These are phyloP conservation scores for Polymixis lichenea DNA, from an alignment of 2,888 invertebrate species.

Conservation along the genomic window DNA sequence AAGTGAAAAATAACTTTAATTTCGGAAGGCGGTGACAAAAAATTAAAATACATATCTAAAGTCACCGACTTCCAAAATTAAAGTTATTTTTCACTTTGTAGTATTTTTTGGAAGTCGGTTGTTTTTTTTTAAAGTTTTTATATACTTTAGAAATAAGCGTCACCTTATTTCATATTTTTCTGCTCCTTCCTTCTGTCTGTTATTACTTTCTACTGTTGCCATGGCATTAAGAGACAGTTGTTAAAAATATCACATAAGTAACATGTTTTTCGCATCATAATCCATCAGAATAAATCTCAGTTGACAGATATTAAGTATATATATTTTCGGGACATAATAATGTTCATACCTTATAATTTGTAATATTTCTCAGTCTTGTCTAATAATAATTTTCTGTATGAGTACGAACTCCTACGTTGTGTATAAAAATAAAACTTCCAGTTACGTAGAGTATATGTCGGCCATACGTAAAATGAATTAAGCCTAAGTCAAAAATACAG, in stretches of 20 bases:
- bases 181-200: no score
- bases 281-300: not conserved
- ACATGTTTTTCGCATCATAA: not conserved
- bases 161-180: no score
- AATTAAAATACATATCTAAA: no score
- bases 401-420: not conserved
- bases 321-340: not conserved
- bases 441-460: not conserved
- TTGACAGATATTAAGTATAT: not conserved
- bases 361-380: not conserved
- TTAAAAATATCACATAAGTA: not conserved
- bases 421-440: no score
- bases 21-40: no score
- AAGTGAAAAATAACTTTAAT: no score
- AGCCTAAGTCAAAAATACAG: slow-evolving; percentile 4
- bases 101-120: no score
- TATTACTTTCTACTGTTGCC: not conserved
- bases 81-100: no score
- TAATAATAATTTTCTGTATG: not conserved
- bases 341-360: not conserved
- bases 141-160: no score
- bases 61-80: no score
- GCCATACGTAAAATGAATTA: not conserved
- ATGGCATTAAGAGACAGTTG: not conserved
- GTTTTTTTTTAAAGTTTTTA: no score